Percentiles rank a stretch among this genome's conserved stretches.
phyloP scores from a whole-genome alignment of 2,797 vertebrate species.

The Spinus olivaceus region DNA sequence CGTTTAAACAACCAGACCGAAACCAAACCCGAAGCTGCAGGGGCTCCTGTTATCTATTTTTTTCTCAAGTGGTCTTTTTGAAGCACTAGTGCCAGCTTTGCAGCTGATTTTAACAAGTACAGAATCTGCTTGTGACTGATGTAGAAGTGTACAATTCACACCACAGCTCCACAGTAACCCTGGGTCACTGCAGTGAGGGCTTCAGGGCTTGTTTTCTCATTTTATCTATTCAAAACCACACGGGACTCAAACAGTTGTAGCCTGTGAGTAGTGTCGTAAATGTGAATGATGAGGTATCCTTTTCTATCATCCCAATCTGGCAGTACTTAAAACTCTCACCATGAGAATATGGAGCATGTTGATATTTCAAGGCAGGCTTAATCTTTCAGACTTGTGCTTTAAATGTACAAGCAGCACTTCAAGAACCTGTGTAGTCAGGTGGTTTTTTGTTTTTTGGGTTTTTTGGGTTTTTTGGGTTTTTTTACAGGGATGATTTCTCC shows the following conservation, averaged over 20 bases:
- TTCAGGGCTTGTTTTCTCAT: background rate
- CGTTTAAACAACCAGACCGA: background rate
- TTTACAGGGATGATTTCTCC: background rate
- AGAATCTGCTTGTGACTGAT: background rate
- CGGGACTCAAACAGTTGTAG: background rate
- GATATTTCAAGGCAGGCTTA: background rate
- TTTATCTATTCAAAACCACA: background rate
- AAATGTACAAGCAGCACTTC: background rate
- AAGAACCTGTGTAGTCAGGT: background rate
- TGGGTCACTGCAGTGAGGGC: background rate
- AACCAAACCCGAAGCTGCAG: background rate
- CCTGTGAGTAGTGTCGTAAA: background rate
- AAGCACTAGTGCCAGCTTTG: background rate
- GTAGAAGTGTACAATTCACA: background rate
- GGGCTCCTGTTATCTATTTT: background rate
- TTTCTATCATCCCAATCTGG: background rate
- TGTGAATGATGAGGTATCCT: background rate
- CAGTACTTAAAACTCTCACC: background rate
- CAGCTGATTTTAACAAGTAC: background rate
- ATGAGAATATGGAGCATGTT: background rate
- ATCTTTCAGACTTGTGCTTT: background rate
- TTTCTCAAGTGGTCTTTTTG: background rate
- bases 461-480: background rate
- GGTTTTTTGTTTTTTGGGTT: background rate
- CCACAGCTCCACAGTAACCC: fast-evolving